phyloP scores from a whole-genome alignment of 1,140 invertebrate species.

The Pogonognathellus flavescens region DNA sequence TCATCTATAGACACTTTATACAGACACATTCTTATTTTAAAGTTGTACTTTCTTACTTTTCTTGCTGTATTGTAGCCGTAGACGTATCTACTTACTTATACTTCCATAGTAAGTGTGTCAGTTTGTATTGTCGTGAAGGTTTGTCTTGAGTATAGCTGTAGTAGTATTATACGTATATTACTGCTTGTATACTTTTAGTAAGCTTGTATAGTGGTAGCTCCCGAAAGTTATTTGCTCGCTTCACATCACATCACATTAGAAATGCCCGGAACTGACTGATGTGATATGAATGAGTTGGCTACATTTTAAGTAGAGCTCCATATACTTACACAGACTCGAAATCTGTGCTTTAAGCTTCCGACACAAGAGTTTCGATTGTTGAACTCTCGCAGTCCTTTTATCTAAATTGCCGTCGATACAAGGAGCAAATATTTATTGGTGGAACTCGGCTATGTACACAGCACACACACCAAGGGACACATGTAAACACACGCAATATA shows the following conservation, averaged over 20 bases:
- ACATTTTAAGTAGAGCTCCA: background rate
- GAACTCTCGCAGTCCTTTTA: constrained; percentile 27
- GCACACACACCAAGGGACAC: background rate
- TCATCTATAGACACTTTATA: too few species aligned
- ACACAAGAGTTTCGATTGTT: constrained; percentile 33
- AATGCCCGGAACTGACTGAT: constrained; percentile 41
- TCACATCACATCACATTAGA: constrained; percentile 21
- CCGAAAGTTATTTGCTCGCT: background rate
- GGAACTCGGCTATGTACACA: constrained; percentile 38
- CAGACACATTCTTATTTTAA: too few species aligned
- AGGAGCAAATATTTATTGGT: constrained; percentile 45
- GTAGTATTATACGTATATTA: too few species aligned
- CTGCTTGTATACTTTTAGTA: background rate
- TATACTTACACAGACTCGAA: background rate
- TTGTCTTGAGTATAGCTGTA: background rate
- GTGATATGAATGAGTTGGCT: constrained; percentile 4
- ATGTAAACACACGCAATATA: constrained; percentile 9
- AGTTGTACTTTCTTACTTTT: background rate
- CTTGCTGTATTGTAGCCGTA: too few species aligned
- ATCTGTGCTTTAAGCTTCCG: constrained; percentile 21
- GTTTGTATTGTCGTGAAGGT: background rate
- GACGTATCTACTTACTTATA: background rate
- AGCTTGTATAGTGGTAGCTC: background rate
- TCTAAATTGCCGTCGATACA: constrained; percentile 42
- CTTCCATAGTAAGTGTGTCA: constrained; percentile 7